A percentile compares a stretch with the other conserved stretches of the same genome.
These are phyloP conservation scores for Channa striata DNA, from an alignment of 2,797 vertebrate genomes.

Conservation along the genomic window DNA sequence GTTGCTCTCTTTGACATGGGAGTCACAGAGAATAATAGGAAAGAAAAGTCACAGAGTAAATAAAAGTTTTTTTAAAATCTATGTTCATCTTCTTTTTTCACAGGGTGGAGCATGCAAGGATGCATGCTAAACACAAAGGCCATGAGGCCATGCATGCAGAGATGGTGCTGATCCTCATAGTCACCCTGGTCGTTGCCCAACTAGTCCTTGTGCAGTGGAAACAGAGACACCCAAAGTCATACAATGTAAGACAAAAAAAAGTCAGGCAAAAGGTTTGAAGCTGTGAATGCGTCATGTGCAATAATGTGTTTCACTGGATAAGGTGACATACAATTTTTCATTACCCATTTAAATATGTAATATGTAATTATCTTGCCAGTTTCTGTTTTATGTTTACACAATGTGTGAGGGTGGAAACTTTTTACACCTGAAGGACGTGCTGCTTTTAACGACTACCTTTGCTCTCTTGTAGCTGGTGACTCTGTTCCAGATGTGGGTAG, in stretches of 20 bases:
- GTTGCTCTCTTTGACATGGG: too few relatives aligned
- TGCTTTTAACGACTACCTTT: constrained; percentile 36
- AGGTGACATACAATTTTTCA: not conserved
- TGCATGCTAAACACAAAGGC: constrained; percentile 98
- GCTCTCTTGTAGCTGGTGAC: constrained; percentile 91
- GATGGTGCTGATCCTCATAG: constrained; percentile 99
- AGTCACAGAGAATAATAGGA: too few relatives aligned
- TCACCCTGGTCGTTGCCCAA: constrained; percentile 95
- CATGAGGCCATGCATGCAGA: constrained; percentile 99
- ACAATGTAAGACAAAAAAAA: constrained; percentile 90
- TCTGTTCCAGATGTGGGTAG: constrained; percentile 99
- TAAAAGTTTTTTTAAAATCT: too few relatives aligned
- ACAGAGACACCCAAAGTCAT: constrained; percentile 95
- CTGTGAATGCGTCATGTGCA: not conserved
- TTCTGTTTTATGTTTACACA: not conserved
- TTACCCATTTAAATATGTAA: not conserved
- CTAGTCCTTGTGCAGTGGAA: constrained; percentile 99
- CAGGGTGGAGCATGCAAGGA: constrained; percentile 96
- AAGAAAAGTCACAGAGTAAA: too few relatives aligned
- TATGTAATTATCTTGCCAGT: not conserved
- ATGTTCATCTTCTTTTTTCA: constrained; percentile 34
- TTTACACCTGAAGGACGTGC: not conserved
- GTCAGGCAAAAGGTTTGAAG: not conserved
- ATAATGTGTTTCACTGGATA: not conserved
- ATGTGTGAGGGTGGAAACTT: not conserved